Evolutionary conservation across 2,797 vertebrate species (phyloP), one percentile per base, ranked within the genome.

Genomic region (Synanceia verrucosa): DNA sequence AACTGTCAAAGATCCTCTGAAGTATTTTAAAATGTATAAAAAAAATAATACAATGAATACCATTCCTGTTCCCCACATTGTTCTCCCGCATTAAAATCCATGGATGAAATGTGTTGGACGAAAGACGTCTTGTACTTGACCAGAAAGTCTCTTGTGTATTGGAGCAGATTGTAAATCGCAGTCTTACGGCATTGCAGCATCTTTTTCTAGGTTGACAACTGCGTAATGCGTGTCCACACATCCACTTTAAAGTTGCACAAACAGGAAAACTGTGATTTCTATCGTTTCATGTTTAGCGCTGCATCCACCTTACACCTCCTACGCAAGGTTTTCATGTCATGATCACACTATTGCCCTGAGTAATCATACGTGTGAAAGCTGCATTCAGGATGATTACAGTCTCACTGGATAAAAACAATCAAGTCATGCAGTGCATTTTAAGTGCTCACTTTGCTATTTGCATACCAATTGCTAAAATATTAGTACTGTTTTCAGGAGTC

Each of bases 221-320:
- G 31, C 13, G 7, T 23, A 10, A 70, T 28, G 55, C 33, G 9
- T 2, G 0, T 41, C 18, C 19, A 76, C 53, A 26, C n/a, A 19
- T 53, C 29, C 21, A 24, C 28, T n/a, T 65, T 12, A 11, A 24
- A 24, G 21, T 50, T 55, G 14, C 56, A 37, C 61, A 31, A 23
- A 61, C 24, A 39, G 3, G 9, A 53, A 71, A 50, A 18, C 39
- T 60, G 57, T 29, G 41, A 76, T 65, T 60, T 52, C 24, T 28
- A 57, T 31, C 44, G 9, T 57, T 58, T 63, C 21, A 36, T 13
- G 10, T 63, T 44, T n/a, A 51, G 6, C 53, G 24, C 8, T 6
- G 31, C 28, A 46, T 51, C 5, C 36, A 47, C 13, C 24, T 36
- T 11, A 21, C 57, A 47, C 43, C 26, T 53, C 50, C 39, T 18